Base-by-base conservation (phyloP, 2,888 invertebrate genomes). In the Archips crataeganus region DNA sequence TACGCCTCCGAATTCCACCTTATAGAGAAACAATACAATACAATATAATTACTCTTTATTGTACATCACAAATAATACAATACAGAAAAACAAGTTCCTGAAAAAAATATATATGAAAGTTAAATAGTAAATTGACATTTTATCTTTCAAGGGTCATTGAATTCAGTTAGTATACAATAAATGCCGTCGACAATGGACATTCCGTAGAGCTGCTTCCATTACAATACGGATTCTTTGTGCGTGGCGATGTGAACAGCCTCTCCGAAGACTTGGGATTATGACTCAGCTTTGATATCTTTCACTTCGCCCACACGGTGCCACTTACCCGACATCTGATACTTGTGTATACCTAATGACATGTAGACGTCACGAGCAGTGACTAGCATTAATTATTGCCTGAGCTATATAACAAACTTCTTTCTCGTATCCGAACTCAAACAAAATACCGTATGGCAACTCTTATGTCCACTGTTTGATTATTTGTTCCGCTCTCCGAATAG, bases 261-360 rank as follows among this genome's bases (percentile, higher is more conserved):
- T 62, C 47, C 61, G 23, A 68, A 34, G 74, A 51, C 49, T 34
- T 39, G 70, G 10, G 57, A 51, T 67, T 51, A 57, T 74, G 69
- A 65, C 51, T 74, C 69, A 73, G 51, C 64, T 60, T 69, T 69
- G 60, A 70, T 65, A 69, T 51, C 68, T 68, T 39, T 51, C 42
- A 67, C 63, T 63, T 49, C 69, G 45, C 74, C 74, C 70, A 74
- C 74, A 13, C 51, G 54, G 45, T 64, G 64, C 70, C 74, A 70
- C 73, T 70, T 74, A 65, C 59, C 51, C 64, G 69, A 54, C 69
- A 51, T 39, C 65, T 74, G 69, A 61, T 62, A 54, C 57, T 67
- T 39, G 8, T 36, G 34, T 15, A 74, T 69, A 60, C 60, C 60
- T 70, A 65, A 74, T 69, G 74, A 70, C 69, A 70, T 45, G 51